Conservation (phyloP, 2,888 invertebrate genomes). For the Peribatodes rhomboidaria region DNA sequence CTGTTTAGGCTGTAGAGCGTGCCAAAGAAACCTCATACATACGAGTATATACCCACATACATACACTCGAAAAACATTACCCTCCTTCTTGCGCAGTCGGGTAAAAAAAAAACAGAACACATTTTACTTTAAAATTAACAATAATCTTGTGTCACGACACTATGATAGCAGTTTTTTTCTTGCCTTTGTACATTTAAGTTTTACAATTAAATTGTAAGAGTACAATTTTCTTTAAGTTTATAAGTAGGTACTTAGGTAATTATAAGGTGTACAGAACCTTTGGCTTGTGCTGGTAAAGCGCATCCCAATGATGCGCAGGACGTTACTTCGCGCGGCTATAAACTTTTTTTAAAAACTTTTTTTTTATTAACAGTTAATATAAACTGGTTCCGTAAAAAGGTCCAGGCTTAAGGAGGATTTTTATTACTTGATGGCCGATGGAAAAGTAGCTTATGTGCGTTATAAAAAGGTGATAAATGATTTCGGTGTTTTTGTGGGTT, state of each 20-base stretch:
- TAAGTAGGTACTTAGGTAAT: neutral
- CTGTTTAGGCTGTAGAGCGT: too few relatives aligned
- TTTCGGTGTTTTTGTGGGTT: conserved; percentile 40
- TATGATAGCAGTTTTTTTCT: too few relatives aligned
- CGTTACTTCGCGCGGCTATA: conserved; percentile 49
- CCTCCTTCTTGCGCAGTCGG: too few relatives aligned
- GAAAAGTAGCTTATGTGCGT: conserved; percentile 45
- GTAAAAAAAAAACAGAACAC: neutral
- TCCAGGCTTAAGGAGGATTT: conserved; percentile 46
- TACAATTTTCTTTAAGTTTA: too few relatives aligned
- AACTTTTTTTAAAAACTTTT: conserved; percentile 44
- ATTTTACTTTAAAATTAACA: neutral
- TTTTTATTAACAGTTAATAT: conserved; percentile 50
- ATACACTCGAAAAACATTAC: too few relatives aligned
- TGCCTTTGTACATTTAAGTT: too few relatives aligned
- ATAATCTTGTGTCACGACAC: too few relatives aligned
- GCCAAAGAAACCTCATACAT: too few relatives aligned
- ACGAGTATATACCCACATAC: too few relatives aligned
- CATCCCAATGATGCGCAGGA: conserved; percentile 10
- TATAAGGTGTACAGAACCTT: neutral
- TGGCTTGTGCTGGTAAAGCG: neutral
- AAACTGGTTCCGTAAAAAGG: conserved; percentile 49
- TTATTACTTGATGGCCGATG: conserved; percentile 49
- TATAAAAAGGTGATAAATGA: conserved; percentile 45
- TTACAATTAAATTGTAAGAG: too few relatives aligned